Evolutionary conservation across 2,888 invertebrate genomes (phyloP).

Genomic region (Drosophila bunnanda): DNA sequence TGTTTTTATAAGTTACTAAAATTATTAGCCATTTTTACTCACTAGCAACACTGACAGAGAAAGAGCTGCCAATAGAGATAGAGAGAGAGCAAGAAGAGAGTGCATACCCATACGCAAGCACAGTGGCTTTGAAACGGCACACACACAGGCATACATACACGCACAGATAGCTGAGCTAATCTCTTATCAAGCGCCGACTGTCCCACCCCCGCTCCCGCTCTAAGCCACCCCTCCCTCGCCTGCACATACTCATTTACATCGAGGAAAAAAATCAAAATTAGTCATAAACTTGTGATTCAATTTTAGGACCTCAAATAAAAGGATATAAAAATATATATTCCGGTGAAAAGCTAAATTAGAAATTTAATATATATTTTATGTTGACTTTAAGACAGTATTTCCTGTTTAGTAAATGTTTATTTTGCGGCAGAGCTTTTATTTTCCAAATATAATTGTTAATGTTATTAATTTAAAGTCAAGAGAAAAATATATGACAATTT

Average conservation of each 20-base stretch:
- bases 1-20: neutral
- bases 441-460: neutral
- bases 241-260: slow-evolving; percentile 1
- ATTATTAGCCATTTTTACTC: neutral
- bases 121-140: slow-evolving; percentile 24
- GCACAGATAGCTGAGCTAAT: slow-evolving; percentile 55
- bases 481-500: neutral
- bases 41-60: slow-evolving; percentile 9
- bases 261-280: slow-evolving; percentile 2
- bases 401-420: neutral
- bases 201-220: slow-evolving; percentile 11
- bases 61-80: neutral
- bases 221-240: neutral
- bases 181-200: slow-evolving; percentile 67
- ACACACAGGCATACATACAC: slow-evolving; percentile 26
- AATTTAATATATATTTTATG: neutral
- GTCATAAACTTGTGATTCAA: neutral
- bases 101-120: slow-evolving; percentile 1
- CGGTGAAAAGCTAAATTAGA: neutral
- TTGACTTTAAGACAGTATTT: neutral
- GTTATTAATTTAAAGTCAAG: neutral
- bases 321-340: neutral
- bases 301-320: neutral
- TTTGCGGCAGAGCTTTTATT: neutral
- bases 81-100: slow-evolving; percentile 3